Base-by-base conservation (phyloP, 2,888 invertebrate genomes). In the Sycophila texana region DNA sequence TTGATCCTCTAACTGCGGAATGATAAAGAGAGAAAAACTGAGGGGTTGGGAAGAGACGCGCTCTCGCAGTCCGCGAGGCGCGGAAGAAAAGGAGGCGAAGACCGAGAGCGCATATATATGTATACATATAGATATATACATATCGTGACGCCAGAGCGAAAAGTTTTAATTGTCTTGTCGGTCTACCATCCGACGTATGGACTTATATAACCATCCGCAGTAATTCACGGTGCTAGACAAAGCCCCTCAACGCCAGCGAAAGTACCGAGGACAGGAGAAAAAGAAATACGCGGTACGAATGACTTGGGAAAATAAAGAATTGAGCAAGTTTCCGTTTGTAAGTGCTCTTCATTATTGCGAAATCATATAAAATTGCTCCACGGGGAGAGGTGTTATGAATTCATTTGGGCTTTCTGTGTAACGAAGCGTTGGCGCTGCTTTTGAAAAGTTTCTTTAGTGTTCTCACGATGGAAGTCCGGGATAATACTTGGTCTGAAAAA, bases 81-180 rank as follows among this genome's bases (percentile, higher is more conserved):
- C 1, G 39, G 39, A 39, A 39, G 39, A 39, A 39, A 4, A 7
- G 39, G 39, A 39, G 39, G 7, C 39, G 39, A 5, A 39, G 39
- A 39, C 39, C 39, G 39, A 39, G 39, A 7, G 39, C 39, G 39
- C 39, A 7, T 7, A 39, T 39, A 39, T 39, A 39, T 7, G 7
- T 7, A 39, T 39, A 7, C 7, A 39, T 39, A 39, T 39, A 39
- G 0, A 7, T 7, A 39, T 39, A 39, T 39, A 5, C 39, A 39
- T 39, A 39, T 39, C 39, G 39, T 7, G 39, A 55, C 18, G 53
- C 68, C 30, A 63, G 18, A 20, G 30, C 22, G 20, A 13, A 55
- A 57, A 65, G 65, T 70, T 77, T 71, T 71, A 77, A 77, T 77
- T 71, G 65, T 77, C 63, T 77, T 63, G 65, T 71, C 53, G 57